These are phyloP conservation scores for Sphaerophoria taeniata DNA, from an alignment of 2,888 invertebrate species.

Conservation along the genomic window DNA sequence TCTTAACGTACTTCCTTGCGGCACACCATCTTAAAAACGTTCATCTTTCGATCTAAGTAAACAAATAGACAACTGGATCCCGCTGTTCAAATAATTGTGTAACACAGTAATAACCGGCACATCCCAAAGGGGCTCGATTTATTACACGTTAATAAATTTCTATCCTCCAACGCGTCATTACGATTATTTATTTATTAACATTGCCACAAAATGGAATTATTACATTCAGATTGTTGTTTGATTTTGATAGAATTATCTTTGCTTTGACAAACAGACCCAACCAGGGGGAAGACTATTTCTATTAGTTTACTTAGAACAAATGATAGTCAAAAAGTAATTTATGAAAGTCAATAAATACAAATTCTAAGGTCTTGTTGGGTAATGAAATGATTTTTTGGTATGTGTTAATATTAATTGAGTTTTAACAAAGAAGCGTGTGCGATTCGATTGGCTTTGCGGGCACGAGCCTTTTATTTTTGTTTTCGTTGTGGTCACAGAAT, in stretches of 20 bases:
- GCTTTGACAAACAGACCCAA: neutral
- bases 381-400: neutral
- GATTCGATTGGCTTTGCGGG: constrained; percentile 13
- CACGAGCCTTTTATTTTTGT: constrained; percentile 27
- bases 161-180: constrained; percentile 36
- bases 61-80: neutral
- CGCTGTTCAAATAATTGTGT: constrained; percentile 4
- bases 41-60: neutral
- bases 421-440: constrained; percentile 29
- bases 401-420: neutral
- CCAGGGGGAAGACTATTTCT: neutral
- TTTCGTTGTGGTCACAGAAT: no score
- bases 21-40: neutral
- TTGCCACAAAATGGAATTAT: neutral
- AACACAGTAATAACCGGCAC: neutral
- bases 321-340: constrained; percentile 10
- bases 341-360: constrained; percentile 28
- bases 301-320: constrained; percentile 9
- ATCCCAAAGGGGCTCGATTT: constrained; percentile 27
- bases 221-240: neutral
- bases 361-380: constrained; percentile 33
- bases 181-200: constrained; percentile 14
- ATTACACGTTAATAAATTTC: constrained; percentile 14
- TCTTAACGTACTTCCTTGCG: neutral
- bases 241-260: constrained; percentile 2